phyloP scores from a whole-genome alignment of 2,113 vertebrate genomes.

The Varanus komodoensis region DNA sequence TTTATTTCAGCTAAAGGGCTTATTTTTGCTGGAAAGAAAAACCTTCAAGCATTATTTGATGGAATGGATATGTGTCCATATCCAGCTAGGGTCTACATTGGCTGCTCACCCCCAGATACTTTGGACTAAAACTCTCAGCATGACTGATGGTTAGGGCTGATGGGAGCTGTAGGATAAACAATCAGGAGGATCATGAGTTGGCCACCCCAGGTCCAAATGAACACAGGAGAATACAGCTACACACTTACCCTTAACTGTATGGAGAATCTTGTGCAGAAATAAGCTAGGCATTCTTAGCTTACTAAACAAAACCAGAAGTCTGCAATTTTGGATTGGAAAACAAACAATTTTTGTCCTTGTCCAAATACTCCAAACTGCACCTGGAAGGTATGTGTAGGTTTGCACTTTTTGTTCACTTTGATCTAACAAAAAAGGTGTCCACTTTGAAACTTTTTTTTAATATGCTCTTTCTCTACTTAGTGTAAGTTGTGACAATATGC shows the following conservation, averaged over 20 bases:
- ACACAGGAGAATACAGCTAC: neutral
- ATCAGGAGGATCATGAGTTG: neutral
- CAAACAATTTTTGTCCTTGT: too few species aligned
- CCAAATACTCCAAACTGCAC: too few species aligned
- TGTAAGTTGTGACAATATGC: too few species aligned
- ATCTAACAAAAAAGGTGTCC: too few species aligned
- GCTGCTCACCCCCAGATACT: neutral
- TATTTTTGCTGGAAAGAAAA: neutral
- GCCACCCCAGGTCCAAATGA: too few species aligned
- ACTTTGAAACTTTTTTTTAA: too few species aligned
- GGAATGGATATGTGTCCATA: neutral
- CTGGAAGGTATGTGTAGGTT: too few species aligned
- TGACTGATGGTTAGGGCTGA: neutral
- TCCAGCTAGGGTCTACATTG: neutral
- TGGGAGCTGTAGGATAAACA: neutral
- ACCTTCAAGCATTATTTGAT: neutral
- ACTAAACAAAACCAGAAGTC: neutral
- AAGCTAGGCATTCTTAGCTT: too few species aligned
- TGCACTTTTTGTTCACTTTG: too few species aligned
- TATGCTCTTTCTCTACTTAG: too few species aligned
- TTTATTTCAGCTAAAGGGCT: neutral
- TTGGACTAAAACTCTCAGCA: neutral
- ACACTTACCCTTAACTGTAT: neutral
- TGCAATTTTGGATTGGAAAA: too few species aligned
- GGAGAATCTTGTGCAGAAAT: neutral